phyloP scores from a whole-genome alignment of 2,113 vertebrate species.

The Tachuris rubrigastra region DNA sequence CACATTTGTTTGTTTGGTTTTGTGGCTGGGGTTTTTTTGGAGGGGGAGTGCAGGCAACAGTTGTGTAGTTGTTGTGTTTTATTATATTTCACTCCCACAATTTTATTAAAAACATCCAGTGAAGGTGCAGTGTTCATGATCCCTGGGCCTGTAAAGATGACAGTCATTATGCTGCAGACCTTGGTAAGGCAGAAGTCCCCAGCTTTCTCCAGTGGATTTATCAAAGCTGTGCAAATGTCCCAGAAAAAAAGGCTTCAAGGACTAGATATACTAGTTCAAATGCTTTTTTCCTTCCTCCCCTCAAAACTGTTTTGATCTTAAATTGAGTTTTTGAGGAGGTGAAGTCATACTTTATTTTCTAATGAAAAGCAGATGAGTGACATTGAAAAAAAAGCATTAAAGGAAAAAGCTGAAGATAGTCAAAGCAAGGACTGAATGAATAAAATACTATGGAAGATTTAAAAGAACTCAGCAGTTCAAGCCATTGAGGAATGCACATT shows the following conservation, averaged over 20 bases:
- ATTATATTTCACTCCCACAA: background rate
- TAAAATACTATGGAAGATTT: background rate
- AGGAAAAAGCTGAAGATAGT: background rate
- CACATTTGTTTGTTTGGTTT: background rate
- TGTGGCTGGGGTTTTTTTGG: background rate
- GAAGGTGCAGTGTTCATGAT: background rate
- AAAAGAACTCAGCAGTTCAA: conserved; percentile 17
- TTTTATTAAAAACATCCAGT: background rate
- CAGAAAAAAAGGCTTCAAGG: conserved; percentile 9
- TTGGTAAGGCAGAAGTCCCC: background rate
- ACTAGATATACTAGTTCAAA: background rate
- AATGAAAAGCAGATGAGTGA: conserved; percentile 57
- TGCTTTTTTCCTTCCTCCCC: background rate
- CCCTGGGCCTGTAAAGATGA: background rate
- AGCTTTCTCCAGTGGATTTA: background rate
- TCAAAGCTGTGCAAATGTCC: background rate
- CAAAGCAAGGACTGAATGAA: background rate
- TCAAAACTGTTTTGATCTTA: background rate
- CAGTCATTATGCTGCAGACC: background rate
- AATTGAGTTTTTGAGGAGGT: conserved; percentile 8
- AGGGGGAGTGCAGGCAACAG: accelerated
- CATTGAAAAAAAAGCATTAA: background rate
- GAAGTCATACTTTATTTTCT: conserved; percentile 42
- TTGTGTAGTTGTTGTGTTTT: background rate
- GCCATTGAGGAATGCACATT: conserved; percentile 27